phyloP scores from a whole-genome alignment of 2,113 vertebrate species.

The Tetrao urogallus region DNA sequence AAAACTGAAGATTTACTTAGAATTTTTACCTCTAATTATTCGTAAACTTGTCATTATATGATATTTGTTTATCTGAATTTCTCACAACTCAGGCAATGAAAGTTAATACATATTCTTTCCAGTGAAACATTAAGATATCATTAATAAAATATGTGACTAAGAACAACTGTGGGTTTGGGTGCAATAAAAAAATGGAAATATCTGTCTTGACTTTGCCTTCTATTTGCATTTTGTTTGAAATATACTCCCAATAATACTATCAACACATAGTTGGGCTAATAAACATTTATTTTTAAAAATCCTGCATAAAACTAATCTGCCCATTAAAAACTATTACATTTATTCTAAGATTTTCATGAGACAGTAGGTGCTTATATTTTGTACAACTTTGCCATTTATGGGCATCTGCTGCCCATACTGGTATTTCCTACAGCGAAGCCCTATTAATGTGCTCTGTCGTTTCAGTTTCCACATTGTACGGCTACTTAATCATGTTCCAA shows the following conservation, averaged over 20 bases:
- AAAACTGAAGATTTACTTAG: neutral
- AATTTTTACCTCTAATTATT: neutral
- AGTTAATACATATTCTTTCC: neutral
- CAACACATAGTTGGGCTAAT: neutral
- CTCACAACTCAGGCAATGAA: neutral
- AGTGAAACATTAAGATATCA: neutral
- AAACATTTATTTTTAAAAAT: neutral
- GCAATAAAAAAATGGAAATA: fast-evolving
- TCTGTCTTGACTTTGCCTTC: constrained; percentile 8
- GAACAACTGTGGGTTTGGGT: neutral
- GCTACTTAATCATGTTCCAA: constrained; percentile 50
- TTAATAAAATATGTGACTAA: neutral
- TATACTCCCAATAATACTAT: neutral
- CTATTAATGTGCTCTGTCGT: neutral
- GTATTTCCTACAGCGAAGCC: constrained; percentile 35
- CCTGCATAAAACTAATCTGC: neutral
- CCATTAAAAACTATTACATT: neutral
- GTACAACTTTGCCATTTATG: neutral
- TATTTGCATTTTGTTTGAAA: neutral
- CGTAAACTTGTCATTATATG: neutral
- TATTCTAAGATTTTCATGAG: neutral
- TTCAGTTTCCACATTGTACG: neutral
- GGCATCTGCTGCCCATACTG: neutral
- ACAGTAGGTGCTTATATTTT: neutral
- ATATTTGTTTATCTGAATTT: neutral